Base-by-base conservation (phyloP, 2,888 invertebrate genomes). In the Oxycera nigricornis region DNA sequence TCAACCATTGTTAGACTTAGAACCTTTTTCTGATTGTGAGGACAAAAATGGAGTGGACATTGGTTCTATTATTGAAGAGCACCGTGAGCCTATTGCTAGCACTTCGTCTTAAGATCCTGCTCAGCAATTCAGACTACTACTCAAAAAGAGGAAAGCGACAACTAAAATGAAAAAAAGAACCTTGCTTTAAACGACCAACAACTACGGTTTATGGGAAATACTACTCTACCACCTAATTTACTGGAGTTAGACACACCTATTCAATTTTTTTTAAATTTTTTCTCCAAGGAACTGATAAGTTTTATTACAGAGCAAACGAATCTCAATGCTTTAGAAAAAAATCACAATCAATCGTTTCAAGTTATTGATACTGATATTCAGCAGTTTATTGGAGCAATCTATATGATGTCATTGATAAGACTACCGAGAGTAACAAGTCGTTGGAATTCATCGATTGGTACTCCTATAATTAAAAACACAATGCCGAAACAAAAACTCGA, bases 351-450 rank as follows among this genome's bases (percentile, higher is more conserved):
- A n/a, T n/a, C n/a, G n/a, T n/a, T n/a, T n/a, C n/a, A n/a, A n/a
- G n/a, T n/a, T n/a, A 67, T 67, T 41, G 73, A 75, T 67, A 75
- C 31, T 22, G 74, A 65, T 39, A 61, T 76, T 11, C 75, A 75
- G 52, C 70, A 73, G 62, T 62, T 62, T 30, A 62, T 30, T 62
- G 62, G 62, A 62, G 62, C 62, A 62, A 30, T 31, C 0, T 62
- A 1, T 62, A 62, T 62, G 30, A 73, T 39, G 39, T 1, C 39
- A 39, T 39, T 39, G 1, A 39, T 39, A 1, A 39, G 14, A 39
- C 39, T 39, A 39, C 39, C 1, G 39, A 39, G 39, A 39, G 39
- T 39, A 39, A 39, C 39, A 9, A 1, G 39, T 39, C 39, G 14
- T 39, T 1, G 39, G 39, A 39, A 39, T 39, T 39, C 39, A 39